Percentiles rank a stretch among this genome's conserved stretches.
Evolutionary conservation across 2,888 invertebrate species (phyloP).

Genomic region (Agrochola lota): DNA sequence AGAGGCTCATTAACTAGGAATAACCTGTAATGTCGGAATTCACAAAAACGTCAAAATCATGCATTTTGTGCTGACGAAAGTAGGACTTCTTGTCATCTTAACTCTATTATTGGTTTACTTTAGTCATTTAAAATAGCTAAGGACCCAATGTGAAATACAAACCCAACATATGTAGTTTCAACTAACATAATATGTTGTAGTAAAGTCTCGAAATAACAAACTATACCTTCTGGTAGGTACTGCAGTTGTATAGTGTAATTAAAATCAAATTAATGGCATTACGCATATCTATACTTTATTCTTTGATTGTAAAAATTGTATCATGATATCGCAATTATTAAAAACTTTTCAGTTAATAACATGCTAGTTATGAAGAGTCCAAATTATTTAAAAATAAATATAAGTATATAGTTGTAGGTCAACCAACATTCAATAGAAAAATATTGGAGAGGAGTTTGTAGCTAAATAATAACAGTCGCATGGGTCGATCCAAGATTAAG

Average conservation of each 20-base stretch:
- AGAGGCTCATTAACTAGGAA: not conserved
- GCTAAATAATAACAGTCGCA: not conserved
- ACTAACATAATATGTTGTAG: not conserved
- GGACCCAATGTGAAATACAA: not conserved
- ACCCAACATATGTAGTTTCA: not conserved
- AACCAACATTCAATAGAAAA: not conserved
- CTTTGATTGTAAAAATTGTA: not conserved
- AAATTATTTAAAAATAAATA: not conserved
- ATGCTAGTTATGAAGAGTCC: not conserved
- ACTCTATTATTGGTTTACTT: not conserved
- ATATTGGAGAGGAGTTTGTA: not conserved
- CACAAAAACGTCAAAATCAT: not conserved
- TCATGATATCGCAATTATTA: constrained; percentile 18
- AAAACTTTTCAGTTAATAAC: constrained; percentile 30
- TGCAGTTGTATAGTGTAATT: constrained; percentile 1
- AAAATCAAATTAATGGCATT: constrained; percentile 27
- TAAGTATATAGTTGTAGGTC: not conserved
- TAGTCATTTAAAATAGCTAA: no score
- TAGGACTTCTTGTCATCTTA: not conserved
- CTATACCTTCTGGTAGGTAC: not conserved
- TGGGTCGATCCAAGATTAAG: not conserved
- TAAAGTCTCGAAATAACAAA: not conserved
- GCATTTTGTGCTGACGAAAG: not conserved
- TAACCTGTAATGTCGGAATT: not conserved
- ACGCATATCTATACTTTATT: not conserved